phyloP scores from a whole-genome alignment of 2,888 invertebrate species.

The Salticus scenicus region DNA sequence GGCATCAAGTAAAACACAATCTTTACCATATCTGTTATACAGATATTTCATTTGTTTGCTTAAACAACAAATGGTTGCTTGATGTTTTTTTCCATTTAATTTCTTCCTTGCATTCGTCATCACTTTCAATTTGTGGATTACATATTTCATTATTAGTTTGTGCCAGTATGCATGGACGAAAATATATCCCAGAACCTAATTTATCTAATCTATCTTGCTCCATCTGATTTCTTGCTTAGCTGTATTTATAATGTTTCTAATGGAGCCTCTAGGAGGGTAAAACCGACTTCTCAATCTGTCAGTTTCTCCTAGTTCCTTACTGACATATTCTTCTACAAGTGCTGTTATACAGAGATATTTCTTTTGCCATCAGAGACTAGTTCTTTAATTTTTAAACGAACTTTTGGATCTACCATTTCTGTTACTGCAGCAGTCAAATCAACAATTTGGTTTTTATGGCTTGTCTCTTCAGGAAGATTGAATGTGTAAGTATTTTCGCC shows the following conservation, averaged over 20 bases:
- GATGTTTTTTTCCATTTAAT: neutral
- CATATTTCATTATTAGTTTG: neutral
- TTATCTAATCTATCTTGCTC: neutral
- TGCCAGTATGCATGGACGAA: neutral
- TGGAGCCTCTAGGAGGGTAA: neutral
- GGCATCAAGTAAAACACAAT: conserved; percentile 9
- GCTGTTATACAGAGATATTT: neutral
- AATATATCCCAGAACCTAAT: neutral
- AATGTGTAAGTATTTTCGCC: neutral
- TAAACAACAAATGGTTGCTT: neutral
- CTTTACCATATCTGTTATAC: neutral
- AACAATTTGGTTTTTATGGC: neutral
- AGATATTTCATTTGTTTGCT: neutral
- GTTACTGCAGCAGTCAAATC: neutral
- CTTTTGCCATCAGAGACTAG: neutral
- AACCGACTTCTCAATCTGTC: neutral
- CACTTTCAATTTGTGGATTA: neutral
- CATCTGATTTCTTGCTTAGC: neutral
- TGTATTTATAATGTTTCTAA: neutral
- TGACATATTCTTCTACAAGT: neutral
- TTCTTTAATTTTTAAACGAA: neutral
- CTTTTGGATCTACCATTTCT: conserved; percentile 3
- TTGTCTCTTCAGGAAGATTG: neutral
- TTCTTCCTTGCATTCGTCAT: neutral
- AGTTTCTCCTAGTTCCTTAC: neutral